Evolutionary conservation across 2,888 invertebrate species (phyloP).

Genomic region (Chaetogeoica ovagalla): DNA sequence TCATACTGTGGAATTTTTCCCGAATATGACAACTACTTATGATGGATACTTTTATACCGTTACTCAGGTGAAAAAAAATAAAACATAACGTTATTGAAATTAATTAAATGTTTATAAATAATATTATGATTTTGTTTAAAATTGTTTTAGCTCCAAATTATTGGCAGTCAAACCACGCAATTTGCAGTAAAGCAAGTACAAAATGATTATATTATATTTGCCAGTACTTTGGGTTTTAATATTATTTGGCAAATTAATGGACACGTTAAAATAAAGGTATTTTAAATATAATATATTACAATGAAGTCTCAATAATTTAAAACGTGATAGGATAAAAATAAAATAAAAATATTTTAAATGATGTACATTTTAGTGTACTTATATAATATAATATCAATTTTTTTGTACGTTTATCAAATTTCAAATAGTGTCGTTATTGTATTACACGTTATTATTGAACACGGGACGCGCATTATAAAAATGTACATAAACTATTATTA

Average conservation of each 20-base stretch:
- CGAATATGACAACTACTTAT: constrained; percentile 70
- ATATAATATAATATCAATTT: too few species aligned
- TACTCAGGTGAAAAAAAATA: constrained; percentile 57
- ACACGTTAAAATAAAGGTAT: constrained; percentile 73
- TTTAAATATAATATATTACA: background rate
- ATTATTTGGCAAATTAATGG: constrained; percentile 72
- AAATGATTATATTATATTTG: constrained; percentile 70
- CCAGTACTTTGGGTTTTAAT: constrained; percentile 73
- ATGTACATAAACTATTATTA: background rate
- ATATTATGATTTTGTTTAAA: background rate
- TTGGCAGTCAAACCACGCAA: constrained; percentile 66
- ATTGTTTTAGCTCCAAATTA: constrained; percentile 64
- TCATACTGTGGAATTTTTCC: constrained; percentile 66
- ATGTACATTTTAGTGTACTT: too few species aligned
- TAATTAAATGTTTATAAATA: background rate
- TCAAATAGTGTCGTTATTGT: too few species aligned
- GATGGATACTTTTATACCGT: constrained; percentile 63
- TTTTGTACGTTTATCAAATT: too few species aligned
- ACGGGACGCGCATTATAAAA: too few species aligned
- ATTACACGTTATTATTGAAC: too few species aligned
- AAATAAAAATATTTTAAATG: too few species aligned
- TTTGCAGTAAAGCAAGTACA: constrained; percentile 73
- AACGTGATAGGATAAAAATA: too few species aligned
- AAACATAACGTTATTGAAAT: background rate
- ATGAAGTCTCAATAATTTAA: too few species aligned